A percentile compares a stretch with the other conserved stretches of the same genome.
These are phyloP conservation scores for Xylota sylvarum DNA, from an alignment of 2,888 invertebrate genomes.

Conservation along the genomic window DNA sequence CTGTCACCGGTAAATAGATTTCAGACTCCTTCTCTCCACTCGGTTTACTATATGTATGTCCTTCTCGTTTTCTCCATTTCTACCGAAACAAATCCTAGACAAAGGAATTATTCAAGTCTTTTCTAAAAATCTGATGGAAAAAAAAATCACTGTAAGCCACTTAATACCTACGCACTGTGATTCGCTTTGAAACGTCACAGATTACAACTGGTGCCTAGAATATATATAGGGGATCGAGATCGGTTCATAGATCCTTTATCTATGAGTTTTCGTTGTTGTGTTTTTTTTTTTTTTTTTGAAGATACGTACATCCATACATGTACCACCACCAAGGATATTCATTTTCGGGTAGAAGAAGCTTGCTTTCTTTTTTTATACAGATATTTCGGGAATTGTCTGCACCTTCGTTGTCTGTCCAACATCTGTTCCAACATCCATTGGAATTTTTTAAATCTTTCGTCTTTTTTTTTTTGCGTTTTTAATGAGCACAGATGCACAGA, in stretches of 20 bases:
- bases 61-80: slow-evolving; percentile 15
- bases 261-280: slow-evolving; percentile 20
- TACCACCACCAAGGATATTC: slow-evolving; percentile 16
- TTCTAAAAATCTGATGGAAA: slow-evolving; percentile 1
- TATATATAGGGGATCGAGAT: slow-evolving; percentile 24
- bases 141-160: slow-evolving; percentile 67
- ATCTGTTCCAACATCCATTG: slow-evolving; percentile 63
- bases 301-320: too few relatives aligned
- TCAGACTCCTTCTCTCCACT: background rate
- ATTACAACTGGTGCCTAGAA: slow-evolving; percentile 64
- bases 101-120: slow-evolving; percentile 53
- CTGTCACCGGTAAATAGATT: slow-evolving; percentile 53
- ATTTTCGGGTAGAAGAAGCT: slow-evolving; percentile 26
- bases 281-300: slow-evolving; percentile 22
- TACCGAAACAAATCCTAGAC: slow-evolving; percentile 58
- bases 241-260: slow-evolving; percentile 69
- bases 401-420: slow-evolving; percentile 72
- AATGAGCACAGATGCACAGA: slow-evolving; percentile 73
- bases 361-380: slow-evolving; percentile 27
- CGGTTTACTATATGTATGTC: background rate
- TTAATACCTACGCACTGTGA: slow-evolving; percentile 72
- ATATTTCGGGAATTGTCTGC: slow-evolving; percentile 49
- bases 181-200: slow-evolving; percentile 54
- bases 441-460: slow-evolving; percentile 53
- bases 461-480: slow-evolving; percentile 37